Evolutionary conservation across 2,797 vertebrate genomes (phyloP).

Genomic region (Calcarius lapponicus): DNA sequence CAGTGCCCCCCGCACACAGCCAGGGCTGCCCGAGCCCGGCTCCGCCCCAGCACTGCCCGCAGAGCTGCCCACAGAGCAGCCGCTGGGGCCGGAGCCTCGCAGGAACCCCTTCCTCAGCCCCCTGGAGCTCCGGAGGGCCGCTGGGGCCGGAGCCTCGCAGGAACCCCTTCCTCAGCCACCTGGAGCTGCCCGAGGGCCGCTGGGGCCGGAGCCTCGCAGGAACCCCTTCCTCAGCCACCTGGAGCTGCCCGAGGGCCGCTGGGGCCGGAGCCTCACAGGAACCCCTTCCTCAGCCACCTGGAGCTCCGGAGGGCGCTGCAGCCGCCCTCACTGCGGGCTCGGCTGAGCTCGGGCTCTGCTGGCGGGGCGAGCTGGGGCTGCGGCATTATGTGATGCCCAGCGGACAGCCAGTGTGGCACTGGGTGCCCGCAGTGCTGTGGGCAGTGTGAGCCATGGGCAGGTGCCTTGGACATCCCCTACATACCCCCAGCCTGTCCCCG

Average conservation of each 20-base stretch:
- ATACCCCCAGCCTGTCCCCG: not conserved
- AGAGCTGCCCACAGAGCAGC: not conserved
- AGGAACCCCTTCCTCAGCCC: fast-evolving
- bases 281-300: fast-evolving
- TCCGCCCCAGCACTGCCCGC: not conserved
- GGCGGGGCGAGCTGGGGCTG: too few relatives aligned
- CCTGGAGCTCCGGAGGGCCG: fast-evolving
- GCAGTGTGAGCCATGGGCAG: not conserved
- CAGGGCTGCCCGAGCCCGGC: not conserved
- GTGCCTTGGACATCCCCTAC: not conserved
- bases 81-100: fast-evolving
- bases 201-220: fast-evolving
- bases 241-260: fast-evolving
- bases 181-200: fast-evolving
- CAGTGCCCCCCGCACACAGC: fast-evolving
- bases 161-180: fast-evolving
- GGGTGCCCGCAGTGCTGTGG: fast-evolving
- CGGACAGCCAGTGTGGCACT: not conserved
- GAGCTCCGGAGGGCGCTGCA: not conserved
- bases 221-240: fast-evolving
- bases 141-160: fast-evolving
- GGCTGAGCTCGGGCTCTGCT: not conserved
- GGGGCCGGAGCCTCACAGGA: fast-evolving
- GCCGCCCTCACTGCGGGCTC: not conserved
- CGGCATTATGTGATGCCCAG: too few relatives aligned